Conservation (phyloP, 2,113 vertebrate genomes). For the Aldabrachelys gigantea region DNA sequence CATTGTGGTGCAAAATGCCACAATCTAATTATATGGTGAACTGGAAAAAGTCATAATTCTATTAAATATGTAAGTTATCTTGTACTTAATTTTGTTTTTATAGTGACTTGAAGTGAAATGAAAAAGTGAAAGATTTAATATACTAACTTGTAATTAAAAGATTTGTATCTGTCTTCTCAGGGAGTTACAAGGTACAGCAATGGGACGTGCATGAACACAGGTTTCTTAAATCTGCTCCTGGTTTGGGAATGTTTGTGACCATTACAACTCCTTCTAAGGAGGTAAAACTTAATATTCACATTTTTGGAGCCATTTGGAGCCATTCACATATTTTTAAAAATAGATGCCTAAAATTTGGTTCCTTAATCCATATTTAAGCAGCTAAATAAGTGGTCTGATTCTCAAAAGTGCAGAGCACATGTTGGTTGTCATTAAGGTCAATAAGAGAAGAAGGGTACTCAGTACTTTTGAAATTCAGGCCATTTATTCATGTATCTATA, state of each 20-base stretch:
- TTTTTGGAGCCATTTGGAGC: neutral
- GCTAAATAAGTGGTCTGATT: neutral
- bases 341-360: neutral
- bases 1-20: neutral
- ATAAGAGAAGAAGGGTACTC: fast-evolving
- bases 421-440: neutral
- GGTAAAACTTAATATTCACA: constrained; percentile 63
- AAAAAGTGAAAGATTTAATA: neutral
- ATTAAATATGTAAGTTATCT: neutral
- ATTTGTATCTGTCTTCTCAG: constrained; percentile 72
- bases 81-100: neutral
- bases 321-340: neutral
- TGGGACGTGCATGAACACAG: constrained; percentile 78
- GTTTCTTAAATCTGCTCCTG: constrained; percentile 81
- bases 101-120: neutral
- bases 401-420: neutral
- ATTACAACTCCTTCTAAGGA: constrained; percentile 82
- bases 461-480: neutral
- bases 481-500: neutral
- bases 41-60: neutral
- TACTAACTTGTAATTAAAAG: neutral
- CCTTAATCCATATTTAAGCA: neutral
- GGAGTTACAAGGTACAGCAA: constrained; percentile 85
- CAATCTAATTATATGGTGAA: neutral
- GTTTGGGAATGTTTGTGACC: constrained; percentile 87